Conservation (phyloP, 2,113 vertebrate species). For the Chlamydotis undulata region DNA sequence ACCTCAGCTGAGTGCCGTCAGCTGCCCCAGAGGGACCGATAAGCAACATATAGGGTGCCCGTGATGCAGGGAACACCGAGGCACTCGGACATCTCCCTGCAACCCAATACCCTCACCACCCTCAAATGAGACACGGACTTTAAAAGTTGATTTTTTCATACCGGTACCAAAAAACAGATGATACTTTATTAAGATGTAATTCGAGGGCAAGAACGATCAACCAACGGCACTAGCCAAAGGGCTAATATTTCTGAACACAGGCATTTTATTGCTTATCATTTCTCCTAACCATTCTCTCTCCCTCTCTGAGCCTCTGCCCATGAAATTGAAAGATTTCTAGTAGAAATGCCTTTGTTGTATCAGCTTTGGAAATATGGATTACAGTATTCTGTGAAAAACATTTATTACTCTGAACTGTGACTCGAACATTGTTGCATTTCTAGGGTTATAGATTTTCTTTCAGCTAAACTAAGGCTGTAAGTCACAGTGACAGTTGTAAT, state of each 20-base stretch:
- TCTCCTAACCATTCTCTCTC: slow-evolving; percentile 53
- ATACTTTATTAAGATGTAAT: slow-evolving; percentile 43
- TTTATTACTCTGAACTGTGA: slow-evolving; percentile 84
- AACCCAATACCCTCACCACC: neutral
- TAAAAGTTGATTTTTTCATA: neutral
- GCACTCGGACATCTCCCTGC: neutral
- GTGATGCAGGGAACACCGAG: rapidly evolving
- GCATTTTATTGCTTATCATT: slow-evolving; percentile 64
- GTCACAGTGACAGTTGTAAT: slow-evolving; percentile 85
- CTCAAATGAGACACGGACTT: neutral
- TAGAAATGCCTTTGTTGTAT: slow-evolving; percentile 81
- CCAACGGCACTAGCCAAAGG: slow-evolving; percentile 22
- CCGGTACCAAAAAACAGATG: neutral
- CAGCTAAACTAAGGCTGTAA: slow-evolving; percentile 86
- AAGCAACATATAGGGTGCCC: neutral
- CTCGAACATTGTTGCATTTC: slow-evolving; percentile 82
- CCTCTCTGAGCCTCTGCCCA: slow-evolving; percentile 68
- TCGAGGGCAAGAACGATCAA: neutral
- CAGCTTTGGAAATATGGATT: slow-evolving; percentile 84
- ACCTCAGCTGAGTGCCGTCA: neutral
- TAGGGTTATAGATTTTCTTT: slow-evolving; percentile 86
- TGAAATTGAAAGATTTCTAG: slow-evolving; percentile 83
- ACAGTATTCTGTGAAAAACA: slow-evolving; percentile 82
- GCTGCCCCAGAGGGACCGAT: neutral
- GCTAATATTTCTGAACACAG: slow-evolving; percentile 47